A percentile compares a stretch with the other conserved stretches of the same genome.
phyloP scores from a whole-genome alignment of 2,888 invertebrate genomes.

The Macaria liturata region DNA sequence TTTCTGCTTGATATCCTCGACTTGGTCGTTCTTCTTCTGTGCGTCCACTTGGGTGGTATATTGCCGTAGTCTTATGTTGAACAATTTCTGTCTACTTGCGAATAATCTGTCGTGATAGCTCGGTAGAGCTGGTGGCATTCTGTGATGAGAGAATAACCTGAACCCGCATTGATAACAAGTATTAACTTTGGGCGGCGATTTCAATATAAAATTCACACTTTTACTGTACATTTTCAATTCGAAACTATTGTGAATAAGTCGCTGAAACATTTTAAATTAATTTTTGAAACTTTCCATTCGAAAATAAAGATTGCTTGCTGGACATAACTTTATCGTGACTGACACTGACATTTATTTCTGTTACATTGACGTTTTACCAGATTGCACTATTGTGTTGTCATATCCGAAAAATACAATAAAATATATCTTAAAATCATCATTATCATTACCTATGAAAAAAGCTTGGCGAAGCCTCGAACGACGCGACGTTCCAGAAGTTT shows the following conservation, averaged over 20 bases:
- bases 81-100: slow-evolving; percentile 51
- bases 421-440: too few relatives aligned
- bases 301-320: slow-evolving; percentile 37
- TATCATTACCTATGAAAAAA: too few relatives aligned
- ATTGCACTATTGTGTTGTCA: too few relatives aligned
- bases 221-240: slow-evolving; percentile 62
- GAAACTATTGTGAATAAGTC: slow-evolving; percentile 60
- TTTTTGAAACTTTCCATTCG: slow-evolving; percentile 40
- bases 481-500: too few relatives aligned
- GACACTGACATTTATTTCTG: slow-evolving; percentile 10
- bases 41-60: slow-evolving; percentile 69
- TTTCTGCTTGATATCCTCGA: slow-evolving; percentile 54
- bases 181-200: slow-evolving; percentile 45
- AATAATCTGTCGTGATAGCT: slow-evolving; percentile 65
- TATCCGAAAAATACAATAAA: too few relatives aligned
- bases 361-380: not conserved
- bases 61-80: slow-evolving; percentile 56
- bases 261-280: slow-evolving; percentile 64
- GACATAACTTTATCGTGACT: slow-evolving; percentile 22
- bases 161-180: slow-evolving; percentile 68
- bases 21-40: slow-evolving; percentile 59
- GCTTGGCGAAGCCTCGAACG: too few relatives aligned
- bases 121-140: slow-evolving; percentile 51
- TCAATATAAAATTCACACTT: slow-evolving; percentile 56
- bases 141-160: slow-evolving; percentile 67